Base-by-base conservation (phyloP, 23 tunicate species). In the Oikopleura dioica region DNA sequence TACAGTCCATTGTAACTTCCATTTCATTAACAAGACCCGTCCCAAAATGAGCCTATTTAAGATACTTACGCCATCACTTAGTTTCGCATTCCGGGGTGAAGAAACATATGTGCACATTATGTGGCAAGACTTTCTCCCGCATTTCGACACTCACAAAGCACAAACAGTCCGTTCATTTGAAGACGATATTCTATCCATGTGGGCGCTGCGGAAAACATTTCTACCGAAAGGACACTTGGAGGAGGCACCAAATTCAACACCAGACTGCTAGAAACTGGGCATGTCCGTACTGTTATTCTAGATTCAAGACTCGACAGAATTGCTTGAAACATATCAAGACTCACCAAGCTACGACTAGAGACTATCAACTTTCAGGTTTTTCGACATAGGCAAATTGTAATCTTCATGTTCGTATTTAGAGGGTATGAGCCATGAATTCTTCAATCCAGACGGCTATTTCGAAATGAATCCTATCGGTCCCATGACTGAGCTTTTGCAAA, bases 401-500 rank as follows among this genome's bases (percentile, higher is more conserved):
- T n/a, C n/a, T n/a, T n/a, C n/a, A n/a, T n/a, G n/a, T n/a, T n/a
- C n/a, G n/a, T n/a, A n/a, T n/a, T n/a, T n/a, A n/a, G n/a, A n/a
- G n/a, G n/a, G n/a, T n/a, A n/a, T n/a, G n/a, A n/a, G n/a, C n/a
- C n/a, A n/a, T n/a, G n/a, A n/a, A n/a, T n/a, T n/a, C n/a, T n/a
- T n/a, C n/a, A n/a, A n/a, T n/a, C n/a, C n/a, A n/a, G n/a, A n/a
- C n/a, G n/a, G n/a, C n/a, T n/a, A n/a, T n/a, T n/a, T n/a, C n/a
- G n/a, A n/a, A n/a, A n/a, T n/a, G n/a, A 63, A 28, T 63, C 16
- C 26, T 31, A 63, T 63, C 33, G 72, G 72, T 2, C 72, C 72
- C 16, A 63, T 63, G 72, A 63, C 72, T 2, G 72, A 63, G 33
- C 33, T 63, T 2, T 28, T 63, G 72, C 72, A 63, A n/a, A n/a